A percentile compares a stretch with the other conserved stretches of the same genome.
Evolutionary conservation across 2,113 vertebrate species (phyloP).

Genomic region (Calyptomena viridis): DNA sequence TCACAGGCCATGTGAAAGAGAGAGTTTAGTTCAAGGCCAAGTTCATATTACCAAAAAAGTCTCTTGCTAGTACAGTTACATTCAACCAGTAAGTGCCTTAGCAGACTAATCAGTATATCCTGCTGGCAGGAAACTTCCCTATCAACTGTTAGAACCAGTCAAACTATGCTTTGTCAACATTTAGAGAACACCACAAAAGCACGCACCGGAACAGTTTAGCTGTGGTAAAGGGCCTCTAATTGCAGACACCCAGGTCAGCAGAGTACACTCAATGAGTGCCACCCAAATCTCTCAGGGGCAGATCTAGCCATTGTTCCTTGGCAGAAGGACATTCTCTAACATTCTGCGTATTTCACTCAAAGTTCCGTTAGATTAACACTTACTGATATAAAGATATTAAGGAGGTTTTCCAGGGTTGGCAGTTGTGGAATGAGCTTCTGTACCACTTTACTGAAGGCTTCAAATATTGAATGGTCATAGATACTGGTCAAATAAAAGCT

Average conservation of each 20-base stretch:
- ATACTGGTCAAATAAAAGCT: slow-evolving; percentile 99
- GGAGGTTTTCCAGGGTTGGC: slow-evolving; percentile 96
- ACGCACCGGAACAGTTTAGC: not conserved
- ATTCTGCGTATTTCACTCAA: not conserved
- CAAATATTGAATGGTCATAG: slow-evolving; percentile 99
- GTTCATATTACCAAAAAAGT: not conserved
- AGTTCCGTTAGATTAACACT: slow-evolving; percentile 60
- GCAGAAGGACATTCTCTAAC: not conserved
- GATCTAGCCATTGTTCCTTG: not conserved
- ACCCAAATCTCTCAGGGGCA: not conserved
- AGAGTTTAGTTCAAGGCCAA: not conserved
- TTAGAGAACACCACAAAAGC: not conserved
- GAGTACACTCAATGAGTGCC: not conserved
- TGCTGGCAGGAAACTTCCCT: not conserved
- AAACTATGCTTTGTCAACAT: not conserved
- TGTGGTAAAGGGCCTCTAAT: not conserved
- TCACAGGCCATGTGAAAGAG: not conserved
- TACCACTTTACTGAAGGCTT: slow-evolving; percentile 99
- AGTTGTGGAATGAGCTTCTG: slow-evolving; percentile 99
- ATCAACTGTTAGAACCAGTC: not conserved
- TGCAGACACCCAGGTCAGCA: not conserved
- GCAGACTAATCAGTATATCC: not conserved
- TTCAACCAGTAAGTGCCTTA: not conserved
- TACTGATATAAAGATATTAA: slow-evolving; percentile 99
- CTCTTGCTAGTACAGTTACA: not conserved